Evolutionary conservation across 2,888 invertebrate genomes (phyloP), one percentile per base, ranked within the genome.

Genomic region (Dryomyza anilis): DNA sequence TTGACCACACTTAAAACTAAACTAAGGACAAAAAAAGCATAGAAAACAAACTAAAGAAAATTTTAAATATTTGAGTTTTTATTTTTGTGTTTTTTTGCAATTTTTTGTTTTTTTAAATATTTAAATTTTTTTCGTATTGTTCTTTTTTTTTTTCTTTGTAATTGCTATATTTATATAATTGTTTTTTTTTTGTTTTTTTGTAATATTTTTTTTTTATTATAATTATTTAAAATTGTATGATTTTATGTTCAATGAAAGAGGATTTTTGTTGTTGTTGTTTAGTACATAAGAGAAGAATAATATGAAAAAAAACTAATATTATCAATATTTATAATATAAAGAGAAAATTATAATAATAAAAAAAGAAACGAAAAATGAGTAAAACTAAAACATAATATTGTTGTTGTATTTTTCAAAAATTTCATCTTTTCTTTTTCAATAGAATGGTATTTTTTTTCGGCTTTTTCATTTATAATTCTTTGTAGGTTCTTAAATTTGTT

Each of bases 331-430:
- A 71, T 70, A 66, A 67, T 43, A 61, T 68, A 66, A 68, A 64
- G 70, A 67, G 70, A 68, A 72, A 69, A 68, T 69, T 70, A 70
- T 67, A 70, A 69, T 70, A 71, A 71, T 68, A 67, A 69, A 69
- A 67, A 65, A 62, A 56, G 65, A 68, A 69, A 70, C 70, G 68
- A 58, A 72, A 72, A 71, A 73, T 73, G 71, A 72, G 71, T 74
- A 73, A 71, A 73, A 73, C 73, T 72, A 74, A 69, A 71, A 72
- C 73, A 73, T 73, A 72, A 71, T 71, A 70, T 65, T 69, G 65
- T 67, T 67, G 39, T 48, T 72, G 69, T 69, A 68, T 72, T 74
- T 74, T 71, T 69, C 69, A 70, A 74, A 71, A 71, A 71, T 72
- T 71, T 73, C 72, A 72, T 69, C 66, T 66, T 67, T 69, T n/a